Base-by-base conservation (phyloP, 2,888 invertebrate genomes). In the Tenthredo distinguenda region DNA sequence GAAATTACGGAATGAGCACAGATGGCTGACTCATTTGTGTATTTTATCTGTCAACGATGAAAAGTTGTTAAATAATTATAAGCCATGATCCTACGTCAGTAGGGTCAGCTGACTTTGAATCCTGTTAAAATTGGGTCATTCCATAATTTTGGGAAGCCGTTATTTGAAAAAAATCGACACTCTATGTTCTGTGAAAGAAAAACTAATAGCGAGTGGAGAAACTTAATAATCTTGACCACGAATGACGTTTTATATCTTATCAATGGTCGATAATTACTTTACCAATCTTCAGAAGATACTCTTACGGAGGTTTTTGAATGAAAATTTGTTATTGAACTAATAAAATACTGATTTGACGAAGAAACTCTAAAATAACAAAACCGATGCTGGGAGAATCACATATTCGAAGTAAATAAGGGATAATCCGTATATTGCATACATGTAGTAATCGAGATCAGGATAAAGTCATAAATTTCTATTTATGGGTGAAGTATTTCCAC, bases 21-120 rank as follows among this genome's bases (percentile, higher is more conserved):
- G 26, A 21, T 26, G 47, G 18, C 76, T 77, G 76, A 77, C 34
- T 77, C 76, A 50, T 50, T 50, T 77, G 76, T 77, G 50, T 77
- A 77, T 47, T 77, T 31, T 77, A 18, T 77, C 76, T 77, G 21
- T 50, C 76, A 6, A 77, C 34, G 47, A 77, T 77, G 76, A 77
- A 50, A 50, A 77, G 12, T 50, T 77, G 50, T 26, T 77, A n/a
- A 31, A 50, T 47, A 77, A 77, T 77, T 50, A 77, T 12, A 72
- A 72, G 26, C 47, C 31, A 34, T 47, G 26, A 74, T 74, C 74
- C 9, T 47, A 47, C 74, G 47, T 40, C 43, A 74, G 74, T 12
- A 74, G 21, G 9, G 40, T 72, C 76, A 50, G 76, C 31, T 50
- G 76, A 31, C 15, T 31, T 77, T 15, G 2, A 47, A 77, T 77